A percentile compares a stretch with the other conserved stretches of the same genome.
Evolutionary conservation across 2,797 vertebrate species (phyloP).

Genomic region (Spea hammondii): DNA sequence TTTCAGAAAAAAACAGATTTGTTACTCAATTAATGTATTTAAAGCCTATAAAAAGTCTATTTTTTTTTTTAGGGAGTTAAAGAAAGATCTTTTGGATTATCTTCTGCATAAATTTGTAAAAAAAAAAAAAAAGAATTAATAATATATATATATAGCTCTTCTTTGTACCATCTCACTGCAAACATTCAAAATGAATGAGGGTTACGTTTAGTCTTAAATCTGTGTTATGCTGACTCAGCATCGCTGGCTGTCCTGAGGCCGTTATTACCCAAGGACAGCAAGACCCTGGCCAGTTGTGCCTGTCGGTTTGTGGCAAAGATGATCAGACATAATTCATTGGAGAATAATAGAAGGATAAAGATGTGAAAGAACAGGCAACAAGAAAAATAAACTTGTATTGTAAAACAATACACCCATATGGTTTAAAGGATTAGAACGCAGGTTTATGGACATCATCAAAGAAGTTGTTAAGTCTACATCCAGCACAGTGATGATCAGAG

Average conservation of each 20-base stretch:
- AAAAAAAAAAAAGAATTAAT: too few species aligned
- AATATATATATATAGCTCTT: too few species aligned
- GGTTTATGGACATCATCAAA: too few species aligned
- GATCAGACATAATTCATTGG: not conserved
- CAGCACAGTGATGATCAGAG: too few species aligned
- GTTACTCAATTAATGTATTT: conserved; percentile 21
- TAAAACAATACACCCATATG: too few species aligned
- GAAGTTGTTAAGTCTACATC: too few species aligned
- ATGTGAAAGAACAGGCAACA: not conserved
- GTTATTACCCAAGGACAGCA: not conserved
- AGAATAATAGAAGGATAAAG: not conserved
- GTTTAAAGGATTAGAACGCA: too few species aligned
- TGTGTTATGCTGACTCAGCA: not conserved
- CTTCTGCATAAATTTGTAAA: too few species aligned
- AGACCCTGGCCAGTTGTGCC: not conserved
- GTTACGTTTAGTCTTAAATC: not conserved
- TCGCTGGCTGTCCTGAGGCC: not conserved
- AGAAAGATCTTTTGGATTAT: not conserved
- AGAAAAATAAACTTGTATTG: not conserved
- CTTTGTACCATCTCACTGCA: too few species aligned
- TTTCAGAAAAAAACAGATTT: conserved; percentile 2
- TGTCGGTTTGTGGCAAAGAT: not conserved
- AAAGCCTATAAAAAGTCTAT: not conserved
- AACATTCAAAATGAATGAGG: too few species aligned
- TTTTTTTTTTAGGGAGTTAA: not conserved